Conservation (phyloP, 2,888 invertebrate genomes). For the Prostheceraeus crozeri region DNA sequence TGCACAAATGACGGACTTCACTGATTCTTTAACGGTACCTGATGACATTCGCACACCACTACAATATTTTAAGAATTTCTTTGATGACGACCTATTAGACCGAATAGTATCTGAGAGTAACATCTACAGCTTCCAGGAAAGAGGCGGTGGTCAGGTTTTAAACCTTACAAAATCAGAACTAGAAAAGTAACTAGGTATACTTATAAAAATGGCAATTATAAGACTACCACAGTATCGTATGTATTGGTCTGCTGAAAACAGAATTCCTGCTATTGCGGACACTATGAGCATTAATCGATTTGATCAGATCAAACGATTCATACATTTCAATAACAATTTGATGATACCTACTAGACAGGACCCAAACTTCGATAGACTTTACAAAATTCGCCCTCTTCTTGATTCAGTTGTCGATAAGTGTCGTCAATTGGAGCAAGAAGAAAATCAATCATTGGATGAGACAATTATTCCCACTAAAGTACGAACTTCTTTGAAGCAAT, state of each 20-base stretch:
- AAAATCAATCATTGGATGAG: conserved; percentile 40
- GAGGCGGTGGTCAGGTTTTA: no score
- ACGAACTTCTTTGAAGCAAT: conserved; percentile 37
- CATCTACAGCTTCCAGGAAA: no score
- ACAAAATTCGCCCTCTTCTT: conserved; percentile 41
- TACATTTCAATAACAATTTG: conserved; percentile 41
- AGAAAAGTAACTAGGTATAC: conserved; percentile 20
- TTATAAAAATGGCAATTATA: conserved; percentile 2
- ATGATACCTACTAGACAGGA: conserved; percentile 18
- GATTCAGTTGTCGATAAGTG: conserved; percentile 37
- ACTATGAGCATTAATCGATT: conserved; percentile 24
- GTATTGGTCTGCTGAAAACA: conserved; percentile 13
- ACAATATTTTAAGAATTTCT: no score
- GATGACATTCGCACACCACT: no score
- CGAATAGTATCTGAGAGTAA: no score
- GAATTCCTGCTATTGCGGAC: background rate
- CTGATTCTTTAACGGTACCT: no score
- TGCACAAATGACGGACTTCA: no score
- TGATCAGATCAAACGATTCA: conserved; percentile 32
- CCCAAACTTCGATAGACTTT: conserved; percentile 34
- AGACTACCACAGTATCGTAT: conserved; percentile 23
- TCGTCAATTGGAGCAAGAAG: conserved; percentile 29
- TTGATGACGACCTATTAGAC: no score
- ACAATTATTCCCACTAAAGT: conserved; percentile 41
- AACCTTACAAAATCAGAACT: conserved; percentile 5